Evolutionary conservation across 2,888 invertebrate species (phyloP).

Genomic region (Orchesella flavescens): DNA sequence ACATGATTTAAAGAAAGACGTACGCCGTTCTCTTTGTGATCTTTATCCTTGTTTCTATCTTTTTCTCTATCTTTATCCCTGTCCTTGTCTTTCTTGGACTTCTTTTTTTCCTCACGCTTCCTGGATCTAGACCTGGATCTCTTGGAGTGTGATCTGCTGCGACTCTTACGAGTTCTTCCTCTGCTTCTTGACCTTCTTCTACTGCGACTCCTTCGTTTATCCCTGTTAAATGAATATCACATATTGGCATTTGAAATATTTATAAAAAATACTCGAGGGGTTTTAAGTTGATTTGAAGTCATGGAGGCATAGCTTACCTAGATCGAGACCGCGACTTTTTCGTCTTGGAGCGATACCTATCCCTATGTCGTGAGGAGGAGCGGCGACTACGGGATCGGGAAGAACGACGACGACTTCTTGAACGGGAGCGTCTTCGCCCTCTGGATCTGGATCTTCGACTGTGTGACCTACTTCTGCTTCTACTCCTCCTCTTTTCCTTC

Average conservation of each 20-base stretch:
- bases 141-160: slow-evolving; percentile 59
- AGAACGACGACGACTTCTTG: slow-evolving; percentile 72
- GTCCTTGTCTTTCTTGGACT: slow-evolving; percentile 67
- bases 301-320: slow-evolving; percentile 9
- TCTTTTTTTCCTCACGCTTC: slow-evolving; percentile 73
- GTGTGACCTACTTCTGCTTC: slow-evolving; percentile 75
- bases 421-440: slow-evolving; percentile 72
- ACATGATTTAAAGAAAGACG: slow-evolving; percentile 2
- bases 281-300: background rate
- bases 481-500: slow-evolving; percentile 80
- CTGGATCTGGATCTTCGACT: slow-evolving; percentile 76
- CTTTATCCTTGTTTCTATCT: slow-evolving; percentile 60
- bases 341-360: slow-evolving; percentile 44
- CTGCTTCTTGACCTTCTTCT: slow-evolving; percentile 65
- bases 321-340: slow-evolving; percentile 49
- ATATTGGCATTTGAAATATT: too few species aligned
- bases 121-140: slow-evolving; percentile 78
- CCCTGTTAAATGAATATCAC: slow-evolving; percentile 57
- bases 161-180: slow-evolving; percentile 61
- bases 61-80: slow-evolving; percentile 63
- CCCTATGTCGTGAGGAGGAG: slow-evolving; percentile 69
- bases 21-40: slow-evolving; percentile 61
- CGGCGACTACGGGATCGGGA: slow-evolving; percentile 73
- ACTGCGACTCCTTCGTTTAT: slow-evolving; percentile 64
- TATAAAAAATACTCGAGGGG: background rate